Conservation (phyloP, 2,888 invertebrate genomes). For the Sminthurides aquaticus region DNA sequence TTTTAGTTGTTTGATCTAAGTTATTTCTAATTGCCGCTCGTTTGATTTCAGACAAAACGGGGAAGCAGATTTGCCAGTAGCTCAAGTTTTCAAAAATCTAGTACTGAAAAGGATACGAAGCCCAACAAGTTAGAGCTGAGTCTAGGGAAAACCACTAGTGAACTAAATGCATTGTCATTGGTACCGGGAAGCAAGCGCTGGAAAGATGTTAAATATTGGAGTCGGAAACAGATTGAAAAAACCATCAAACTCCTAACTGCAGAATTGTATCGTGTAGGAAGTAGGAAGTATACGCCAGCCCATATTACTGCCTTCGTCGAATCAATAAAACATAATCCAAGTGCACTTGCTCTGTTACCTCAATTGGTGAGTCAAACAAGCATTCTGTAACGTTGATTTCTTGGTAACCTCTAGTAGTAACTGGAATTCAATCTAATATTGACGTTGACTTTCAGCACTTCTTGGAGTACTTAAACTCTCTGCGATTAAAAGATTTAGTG, state of each 20-base stretch:
- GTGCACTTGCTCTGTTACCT: constrained; percentile 31
- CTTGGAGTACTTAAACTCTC: constrained; percentile 79
- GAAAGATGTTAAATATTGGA: constrained; percentile 35
- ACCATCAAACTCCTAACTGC: constrained; percentile 25
- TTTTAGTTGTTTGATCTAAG: not conserved
- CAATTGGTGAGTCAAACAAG: constrained; percentile 31
- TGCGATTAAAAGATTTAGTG: constrained; percentile 65
- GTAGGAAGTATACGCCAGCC: constrained; percentile 24
- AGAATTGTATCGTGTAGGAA: constrained; percentile 25
- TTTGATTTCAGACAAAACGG: not conserved
- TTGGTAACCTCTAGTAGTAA: no score
- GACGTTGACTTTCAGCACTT: constrained; percentile 63
- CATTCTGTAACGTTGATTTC: no score
- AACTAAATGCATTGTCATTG: not conserved
- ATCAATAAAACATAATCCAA: constrained; percentile 34
- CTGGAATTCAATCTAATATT: no score
- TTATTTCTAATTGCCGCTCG: no score
- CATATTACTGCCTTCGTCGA: constrained; percentile 33
- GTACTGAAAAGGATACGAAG: not conserved
- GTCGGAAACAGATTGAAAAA: constrained; percentile 35
- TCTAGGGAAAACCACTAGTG: not conserved
- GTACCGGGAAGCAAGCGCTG: constrained; percentile 32
- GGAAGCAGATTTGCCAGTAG: not conserved
- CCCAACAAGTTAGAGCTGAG: not conserved
- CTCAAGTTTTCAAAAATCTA: not conserved